A percentile compares a stretch with the other conserved stretches of the same genome.
phyloP scores from a whole-genome alignment of 2,113 vertebrate genomes.

The Grantiella picta region DNA sequence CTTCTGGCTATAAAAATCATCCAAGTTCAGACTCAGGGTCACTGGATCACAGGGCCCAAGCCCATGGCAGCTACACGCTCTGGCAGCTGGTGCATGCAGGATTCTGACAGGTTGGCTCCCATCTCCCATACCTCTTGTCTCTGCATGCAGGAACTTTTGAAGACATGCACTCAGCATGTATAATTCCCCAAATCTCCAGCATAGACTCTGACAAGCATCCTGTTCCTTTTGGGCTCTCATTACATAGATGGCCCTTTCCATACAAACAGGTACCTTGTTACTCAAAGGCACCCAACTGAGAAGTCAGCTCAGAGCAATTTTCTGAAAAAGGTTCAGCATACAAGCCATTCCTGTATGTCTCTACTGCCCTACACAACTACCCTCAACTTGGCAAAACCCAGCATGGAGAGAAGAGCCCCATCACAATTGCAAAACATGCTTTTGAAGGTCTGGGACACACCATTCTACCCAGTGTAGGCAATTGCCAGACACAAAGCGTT shows the following conservation, averaged over 20 bases:
- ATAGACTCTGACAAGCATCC: neutral
- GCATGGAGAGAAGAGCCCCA: neutral
- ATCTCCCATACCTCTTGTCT: neutral
- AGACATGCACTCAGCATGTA: accelerated
- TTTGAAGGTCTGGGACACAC: neutral
- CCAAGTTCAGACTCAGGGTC: neutral
- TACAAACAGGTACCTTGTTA: accelerated
- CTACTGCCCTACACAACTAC: neutral
- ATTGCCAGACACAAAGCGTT: neutral
- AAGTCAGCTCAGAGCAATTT: neutral
- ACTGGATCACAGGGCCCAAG: neutral
- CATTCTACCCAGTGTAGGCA: neutral
- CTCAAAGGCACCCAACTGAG: neutral
- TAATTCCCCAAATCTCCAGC: neutral
- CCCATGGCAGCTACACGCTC: neutral
- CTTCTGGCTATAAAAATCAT: neutral
- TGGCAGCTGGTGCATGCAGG: neutral
- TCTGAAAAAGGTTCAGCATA: neutral
- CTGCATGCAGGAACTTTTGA: neutral
- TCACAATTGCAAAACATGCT: neutral
- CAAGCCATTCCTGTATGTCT: neutral
- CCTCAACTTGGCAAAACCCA: neutral
- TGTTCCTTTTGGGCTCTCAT: neutral
- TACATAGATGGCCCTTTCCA: neutral
- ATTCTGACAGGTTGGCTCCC: neutral